Evolutionary conservation across 2,888 invertebrate species (phyloP).

Genomic region (Lamproptera curius): DNA sequence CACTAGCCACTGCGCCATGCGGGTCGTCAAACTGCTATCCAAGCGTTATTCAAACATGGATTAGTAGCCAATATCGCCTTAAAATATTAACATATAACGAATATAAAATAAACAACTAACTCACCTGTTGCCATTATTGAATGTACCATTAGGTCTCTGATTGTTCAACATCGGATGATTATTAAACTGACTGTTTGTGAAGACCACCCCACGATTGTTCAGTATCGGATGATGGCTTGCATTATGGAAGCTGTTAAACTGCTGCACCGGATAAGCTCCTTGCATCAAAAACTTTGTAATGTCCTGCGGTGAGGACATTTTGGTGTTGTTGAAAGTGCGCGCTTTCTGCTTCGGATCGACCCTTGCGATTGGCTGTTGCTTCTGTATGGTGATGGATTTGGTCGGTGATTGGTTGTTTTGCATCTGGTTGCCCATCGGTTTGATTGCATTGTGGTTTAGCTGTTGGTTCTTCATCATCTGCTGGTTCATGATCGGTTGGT

Average conservation of each 20-base stretch:
- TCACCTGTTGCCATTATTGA: constrained; percentile 39
- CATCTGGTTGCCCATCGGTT: constrained; percentile 23
- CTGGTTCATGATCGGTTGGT: constrained; percentile 37
- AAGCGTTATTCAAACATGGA: no score
- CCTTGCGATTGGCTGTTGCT: constrained; percentile 28
- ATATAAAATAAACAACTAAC: no score
- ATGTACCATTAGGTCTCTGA: constrained; percentile 50
- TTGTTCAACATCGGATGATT: constrained; percentile 45
- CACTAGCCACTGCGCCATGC: no score
- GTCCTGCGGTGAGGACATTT: constrained; percentile 53
- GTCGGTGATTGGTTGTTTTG: constrained; percentile 17
- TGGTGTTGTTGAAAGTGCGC: constrained; percentile 51
- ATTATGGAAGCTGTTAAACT: constrained; percentile 61
- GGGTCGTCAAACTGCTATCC: no score
- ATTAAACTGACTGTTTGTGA: constrained; percentile 40
- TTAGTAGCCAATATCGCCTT: no score
- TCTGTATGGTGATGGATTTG: constrained; percentile 22
- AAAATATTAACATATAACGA: no score
- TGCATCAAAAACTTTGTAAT: constrained; percentile 68
- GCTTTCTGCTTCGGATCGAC: constrained; percentile 47
- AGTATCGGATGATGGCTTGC: constrained; percentile 66
- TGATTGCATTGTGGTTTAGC: constrained; percentile 29
- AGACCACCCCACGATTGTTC: constrained; percentile 40
- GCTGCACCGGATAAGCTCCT: constrained; percentile 68
- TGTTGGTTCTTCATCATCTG: constrained; percentile 32